Base-by-base conservation (phyloP, 2,888 invertebrate species). In the Epinotia nisella region DNA sequence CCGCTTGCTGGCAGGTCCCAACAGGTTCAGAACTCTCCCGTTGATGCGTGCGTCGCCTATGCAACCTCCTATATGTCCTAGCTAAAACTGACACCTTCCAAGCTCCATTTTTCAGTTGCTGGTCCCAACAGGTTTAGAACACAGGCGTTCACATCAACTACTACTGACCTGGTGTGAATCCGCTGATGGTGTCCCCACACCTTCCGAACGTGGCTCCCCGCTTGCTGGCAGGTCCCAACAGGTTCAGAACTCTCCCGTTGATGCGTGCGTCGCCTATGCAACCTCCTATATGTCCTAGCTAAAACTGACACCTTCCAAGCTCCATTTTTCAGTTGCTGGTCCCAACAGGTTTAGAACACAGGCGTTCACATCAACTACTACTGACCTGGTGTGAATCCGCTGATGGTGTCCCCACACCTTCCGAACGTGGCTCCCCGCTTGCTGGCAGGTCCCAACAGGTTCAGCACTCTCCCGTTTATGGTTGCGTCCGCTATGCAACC, bases 401-500 rank as follows among this genome's bases (percentile, higher is more conserved):
- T 86, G n/a, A 87, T 83, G 76, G 88, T 80, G 76, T 85, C 78
- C 55, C 91, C 85, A 77, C 90, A 86, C 75, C 88, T 78, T 56
- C 89, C 89, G 80, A 90, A 85, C 17, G 85, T 87, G 76, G 87
- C 83, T 75, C 90, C 87, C 75, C 82, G 81, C 74, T 90, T 85
- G 78, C 87, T 83, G 84, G 80, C 87, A 1, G 91, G 90, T 75
- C 88, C 87, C 45, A 91, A 79, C 24, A 92, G 81, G 77, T 87
- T 90, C 29, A 92, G 83, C 51, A 91, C 85, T 72, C 95, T 94
- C 1, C 97, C 97, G 85, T 99, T 98, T 67, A 99, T 91, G 0
- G 98, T 98, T 0, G 98, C 97, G 87, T 99, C 99, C 0, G 97
- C 98, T 58, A 99, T 96, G 88, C 99, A 99, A 1, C 99, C 99